Evolutionary conservation across 2,113 vertebrate genomes (phyloP).

Genomic region (Ceratotherium simum): DNA sequence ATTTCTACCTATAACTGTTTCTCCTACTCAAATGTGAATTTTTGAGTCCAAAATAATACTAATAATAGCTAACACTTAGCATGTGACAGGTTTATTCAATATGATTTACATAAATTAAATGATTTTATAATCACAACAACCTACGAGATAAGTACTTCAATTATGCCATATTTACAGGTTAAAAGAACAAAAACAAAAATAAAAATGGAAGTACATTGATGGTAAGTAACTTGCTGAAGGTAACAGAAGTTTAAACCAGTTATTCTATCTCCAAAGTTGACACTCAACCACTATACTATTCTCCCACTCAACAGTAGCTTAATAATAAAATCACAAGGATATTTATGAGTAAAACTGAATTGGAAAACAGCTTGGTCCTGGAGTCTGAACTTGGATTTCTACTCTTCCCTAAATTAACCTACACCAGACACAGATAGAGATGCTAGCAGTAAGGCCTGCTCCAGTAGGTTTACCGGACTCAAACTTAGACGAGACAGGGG

Average conservation of each 20-base stretch:
- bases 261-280: not conserved
- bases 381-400: not conserved
- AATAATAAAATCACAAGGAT: not conserved
- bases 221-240: not conserved
- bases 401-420: not conserved
- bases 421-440: not conserved
- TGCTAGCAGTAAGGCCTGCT: not conserved
- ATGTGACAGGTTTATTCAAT: not conserved
- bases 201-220: not conserved
- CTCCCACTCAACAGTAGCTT: not conserved
- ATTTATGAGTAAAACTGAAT: not conserved
- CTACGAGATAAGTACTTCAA: not conserved
- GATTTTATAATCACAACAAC: not conserved
- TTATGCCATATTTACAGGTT: not conserved
- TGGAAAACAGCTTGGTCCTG: not conserved
- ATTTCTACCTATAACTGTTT: not conserved
- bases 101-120: not conserved
- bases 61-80: not conserved
- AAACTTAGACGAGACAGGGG: not conserved
- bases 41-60: slow-evolving; percentile 27
- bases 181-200: slow-evolving; percentile 13
- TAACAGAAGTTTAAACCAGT: not conserved
- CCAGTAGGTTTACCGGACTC: not conserved
- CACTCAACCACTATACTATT: not conserved
- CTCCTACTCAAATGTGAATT: not conserved